Conservation (phyloP, 2,113 vertebrate genomes). For the Microcebus ravelobensis region DNA sequence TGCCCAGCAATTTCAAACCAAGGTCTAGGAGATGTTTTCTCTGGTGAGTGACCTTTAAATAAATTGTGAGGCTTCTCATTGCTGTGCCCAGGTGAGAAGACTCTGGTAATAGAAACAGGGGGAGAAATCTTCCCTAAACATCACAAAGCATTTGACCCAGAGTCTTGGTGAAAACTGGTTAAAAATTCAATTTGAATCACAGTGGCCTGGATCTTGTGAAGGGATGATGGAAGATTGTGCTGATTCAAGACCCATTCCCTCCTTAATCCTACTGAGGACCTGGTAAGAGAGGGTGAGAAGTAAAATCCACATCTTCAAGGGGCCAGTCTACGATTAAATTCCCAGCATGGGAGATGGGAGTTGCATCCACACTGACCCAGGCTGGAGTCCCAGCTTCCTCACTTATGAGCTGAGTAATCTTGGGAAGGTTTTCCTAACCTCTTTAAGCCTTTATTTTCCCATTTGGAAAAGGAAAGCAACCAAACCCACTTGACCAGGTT, state of each 20-base stretch:
- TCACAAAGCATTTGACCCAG: constrained; percentile 17
- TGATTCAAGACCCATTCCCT: constrained; percentile 10
- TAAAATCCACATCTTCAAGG: constrained; percentile 32
- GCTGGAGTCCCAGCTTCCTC: not conserved
- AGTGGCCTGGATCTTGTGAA: not conserved
- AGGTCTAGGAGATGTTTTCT: constrained; percentile 53
- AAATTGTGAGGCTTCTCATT: constrained; percentile 48
- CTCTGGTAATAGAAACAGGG: not conserved
- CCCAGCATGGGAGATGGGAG: not conserved
- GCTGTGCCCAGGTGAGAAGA: constrained; percentile 43
- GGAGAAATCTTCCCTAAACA: not conserved
- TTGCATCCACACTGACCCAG: not conserved
- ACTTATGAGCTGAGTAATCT: not conserved
- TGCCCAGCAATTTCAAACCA: constrained; percentile 58
- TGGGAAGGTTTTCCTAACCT: not conserved
- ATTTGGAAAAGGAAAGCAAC: not conserved
- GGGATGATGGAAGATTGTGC: not conserved
- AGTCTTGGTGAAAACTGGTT: constrained; percentile 48
- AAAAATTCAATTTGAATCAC: constrained; percentile 59
- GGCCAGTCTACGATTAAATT: not conserved
- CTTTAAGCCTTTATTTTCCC: not conserved
- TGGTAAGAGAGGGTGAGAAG: not conserved
- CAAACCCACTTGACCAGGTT: not conserved
- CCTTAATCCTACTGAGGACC: constrained; percentile 48
- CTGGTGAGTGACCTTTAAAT: constrained; percentile 58